Evolutionary conservation across 2,888 invertebrate genomes (phyloP), one percentile per base, ranked within the genome.

Genomic region (Zaprionus lineosus): DNA sequence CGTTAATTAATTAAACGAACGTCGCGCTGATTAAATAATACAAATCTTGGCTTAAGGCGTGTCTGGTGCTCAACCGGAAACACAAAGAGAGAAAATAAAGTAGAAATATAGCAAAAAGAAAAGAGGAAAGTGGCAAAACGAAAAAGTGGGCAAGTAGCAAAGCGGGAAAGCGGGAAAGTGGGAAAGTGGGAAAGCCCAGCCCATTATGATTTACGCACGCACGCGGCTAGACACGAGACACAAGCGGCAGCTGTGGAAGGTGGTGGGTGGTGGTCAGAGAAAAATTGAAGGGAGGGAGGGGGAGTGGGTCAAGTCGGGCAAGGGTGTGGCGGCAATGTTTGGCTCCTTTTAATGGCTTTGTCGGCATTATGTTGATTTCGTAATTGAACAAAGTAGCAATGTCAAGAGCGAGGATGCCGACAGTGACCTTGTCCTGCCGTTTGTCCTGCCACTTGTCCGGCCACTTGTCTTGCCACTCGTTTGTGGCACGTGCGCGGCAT

Each of bases 341-440:
- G n/a, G 83, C 73, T 67, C 46, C 67, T 59, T 73, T 83, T 74
- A 86, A 86, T 86, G 78, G 82, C 74, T 82, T 82, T 74, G 87
- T 82, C 72, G 86, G 79, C 68, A 84, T 86, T 84, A 86, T 84
- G 86, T 78, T 87, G 84, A 84, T 86, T 84, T 82, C 83, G 73
- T 73, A 86, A 74, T 83, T 78, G 79, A 85, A 84, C 83, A 84
- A 69, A 83, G 82, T 65, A 67, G 81, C 74, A 71, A 43, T 74
- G 81, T 79, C 86, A 75, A 84, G 66, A 69, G 62, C 65, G 34
- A 40, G 69, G 51, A 36, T 47, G 62, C 48, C 53, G 41, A 28
- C 53, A 62, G 56, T 75, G 78, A 81, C 84, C 82, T 84, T 60
- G 84, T n/a, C n/a, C n/a, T n/a, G n/a, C n/a, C n/a, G n/a, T n/a